phyloP scores from a whole-genome alignment of 2,113 vertebrate genomes.

The Microcebus griseorufus region DNA sequence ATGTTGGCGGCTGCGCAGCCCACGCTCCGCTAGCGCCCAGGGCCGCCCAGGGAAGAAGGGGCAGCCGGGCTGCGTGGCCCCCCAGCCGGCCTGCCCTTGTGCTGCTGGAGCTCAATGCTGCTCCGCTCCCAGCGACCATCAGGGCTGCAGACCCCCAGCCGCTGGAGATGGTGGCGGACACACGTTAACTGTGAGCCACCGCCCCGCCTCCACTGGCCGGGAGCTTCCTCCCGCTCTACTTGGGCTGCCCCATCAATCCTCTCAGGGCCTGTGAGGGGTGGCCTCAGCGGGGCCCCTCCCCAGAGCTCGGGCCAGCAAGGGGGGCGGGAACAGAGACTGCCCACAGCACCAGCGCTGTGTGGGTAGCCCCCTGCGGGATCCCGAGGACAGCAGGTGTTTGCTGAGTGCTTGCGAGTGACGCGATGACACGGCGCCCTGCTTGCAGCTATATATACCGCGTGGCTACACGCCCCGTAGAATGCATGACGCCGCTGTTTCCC shows the following conservation, averaged over 20 bases:
- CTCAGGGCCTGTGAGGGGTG: neutral
- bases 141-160: neutral
- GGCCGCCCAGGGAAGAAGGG: neutral
- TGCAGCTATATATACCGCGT: rapidly evolving
- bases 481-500: neutral
- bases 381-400: neutral
- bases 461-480: no score
- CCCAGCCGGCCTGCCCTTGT: no score
- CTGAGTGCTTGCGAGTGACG: neutral
- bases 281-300: neutral
- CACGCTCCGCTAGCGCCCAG: no score
- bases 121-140: neutral
- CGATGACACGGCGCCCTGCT: neutral
- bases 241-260: neutral
- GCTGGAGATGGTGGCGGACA: neutral
- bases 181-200: neutral
- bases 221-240: neutral
- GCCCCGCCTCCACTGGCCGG: rapidly evolving
- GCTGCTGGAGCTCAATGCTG: no score
- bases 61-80: no score
- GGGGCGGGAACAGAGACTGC: neutral
- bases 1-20: no score
- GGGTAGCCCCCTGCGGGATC: rapidly evolving
- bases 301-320: neutral
- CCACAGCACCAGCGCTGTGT: no score